Evolutionary conservation across 2,113 vertebrate species (phyloP), one percentile per base, ranked within the genome.

Genomic region (Gymnogyps californianus): DNA sequence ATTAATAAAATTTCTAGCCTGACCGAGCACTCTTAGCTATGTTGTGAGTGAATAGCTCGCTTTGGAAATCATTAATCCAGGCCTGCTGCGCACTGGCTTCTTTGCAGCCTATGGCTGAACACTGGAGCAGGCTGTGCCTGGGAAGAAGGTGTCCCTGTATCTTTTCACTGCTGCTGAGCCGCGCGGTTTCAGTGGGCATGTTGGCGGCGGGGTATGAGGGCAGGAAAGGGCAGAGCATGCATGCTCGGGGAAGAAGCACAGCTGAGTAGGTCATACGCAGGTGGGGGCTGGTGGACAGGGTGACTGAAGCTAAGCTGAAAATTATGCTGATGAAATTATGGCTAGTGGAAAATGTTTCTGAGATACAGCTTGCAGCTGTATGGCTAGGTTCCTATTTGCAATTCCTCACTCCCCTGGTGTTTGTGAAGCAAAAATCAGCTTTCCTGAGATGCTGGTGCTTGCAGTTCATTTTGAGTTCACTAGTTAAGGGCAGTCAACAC

Each of bases 221-320:
- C 13, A 79, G 26, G 31, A 55, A 51, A 70, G 31, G 44, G 36
- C 80, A 70, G 49, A 91, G 36, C 32, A 38, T 1, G 2, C 0
- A 0, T 1, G 7, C 18, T 25, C 4, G 10, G 19, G 34, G 25
- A 76, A 16, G 40, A 42, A 57, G 44, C 5, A 2, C 1, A 1
- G 28, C 2, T 47, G 26, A 75, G 20, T 15, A 58, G 12, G 26
- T 93, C 78, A 34, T 22, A 55, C 0, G 0, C 40, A 11, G 0
- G 0, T n/a, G 34, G 58, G 49, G 32, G 40, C 57, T 89, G 54
- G 52, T 42, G 38, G 55, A 49, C 16, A 49, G 32, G 18, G 58
- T 32, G 36, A 40, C 24, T 34, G 89, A 72, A 87, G 62, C 18
- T 67, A 40, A 83, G 44, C 13, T 82, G 58, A 32, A 87, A 95